Evolutionary conservation across 2,888 invertebrate species (phyloP).

Genomic region (Plagodis dolabraria): DNA sequence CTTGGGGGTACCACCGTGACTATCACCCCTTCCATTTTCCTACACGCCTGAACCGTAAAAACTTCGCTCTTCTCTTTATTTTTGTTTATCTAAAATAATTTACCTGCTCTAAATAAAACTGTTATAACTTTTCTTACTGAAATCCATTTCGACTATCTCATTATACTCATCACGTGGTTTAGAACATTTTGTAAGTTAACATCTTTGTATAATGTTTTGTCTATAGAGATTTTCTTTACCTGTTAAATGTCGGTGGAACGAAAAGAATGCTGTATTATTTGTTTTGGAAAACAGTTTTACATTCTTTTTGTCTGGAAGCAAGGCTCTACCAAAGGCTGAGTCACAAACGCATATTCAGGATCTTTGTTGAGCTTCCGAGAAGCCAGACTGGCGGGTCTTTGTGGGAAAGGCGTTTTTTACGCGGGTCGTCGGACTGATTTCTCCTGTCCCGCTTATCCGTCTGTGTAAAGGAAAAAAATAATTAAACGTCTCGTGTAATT

Average conservation of each 20-base stretch:
- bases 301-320: conserved; percentile 62
- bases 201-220: not conserved
- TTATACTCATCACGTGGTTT: too few relatives aligned
- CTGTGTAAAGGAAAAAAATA: conserved; percentile 53
- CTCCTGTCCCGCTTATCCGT: conserved; percentile 62
- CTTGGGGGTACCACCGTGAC: conserved; percentile 23
- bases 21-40: too few relatives aligned
- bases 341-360: conserved; percentile 74
- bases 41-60: not conserved
- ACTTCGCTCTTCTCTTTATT: conserved; percentile 16
- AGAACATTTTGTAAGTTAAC: too few relatives aligned
- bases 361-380: conserved; percentile 83
- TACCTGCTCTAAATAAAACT: not conserved
- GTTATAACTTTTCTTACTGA: conserved; percentile 2
- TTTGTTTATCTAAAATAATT: conserved; percentile 2
- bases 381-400: conserved; percentile 71
- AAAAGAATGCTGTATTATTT: conserved; percentile 16
- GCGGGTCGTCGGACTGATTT: conserved; percentile 77
- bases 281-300: conserved; percentile 32
- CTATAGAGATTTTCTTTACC: conserved; percentile 1
- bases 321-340: conserved; percentile 65
- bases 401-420: conserved; percentile 78
- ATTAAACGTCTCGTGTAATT: conserved; percentile 54
- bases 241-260: not conserved
- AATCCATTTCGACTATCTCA: not conserved